Conservation (phyloP, 2,797 vertebrate species). For the Halcyon badia region DNA sequence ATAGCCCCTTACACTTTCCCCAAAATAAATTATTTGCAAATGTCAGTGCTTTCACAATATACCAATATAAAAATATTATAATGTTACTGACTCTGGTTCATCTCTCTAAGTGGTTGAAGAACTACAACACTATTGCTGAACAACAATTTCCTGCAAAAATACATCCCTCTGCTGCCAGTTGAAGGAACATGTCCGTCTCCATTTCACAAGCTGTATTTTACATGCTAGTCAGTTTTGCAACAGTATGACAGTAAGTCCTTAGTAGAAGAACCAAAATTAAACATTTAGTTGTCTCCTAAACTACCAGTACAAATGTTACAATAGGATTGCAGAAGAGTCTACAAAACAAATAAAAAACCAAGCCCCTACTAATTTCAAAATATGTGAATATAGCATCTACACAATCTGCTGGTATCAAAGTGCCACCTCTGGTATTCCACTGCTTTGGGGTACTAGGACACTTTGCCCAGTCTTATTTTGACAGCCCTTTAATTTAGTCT, state of each 20-base stretch:
- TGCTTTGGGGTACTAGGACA: neutral
- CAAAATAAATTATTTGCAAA: neutral
- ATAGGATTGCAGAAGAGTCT: neutral
- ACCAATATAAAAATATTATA: neutral
- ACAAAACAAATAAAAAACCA: neutral
- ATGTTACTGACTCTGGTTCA: neutral
- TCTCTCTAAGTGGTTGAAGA: neutral
- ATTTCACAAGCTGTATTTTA: neutral
- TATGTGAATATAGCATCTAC: neutral
- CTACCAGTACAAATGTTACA: neutral
- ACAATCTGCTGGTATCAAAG: neutral
- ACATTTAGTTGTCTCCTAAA: neutral
- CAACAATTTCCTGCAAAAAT: neutral
- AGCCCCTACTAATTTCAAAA: neutral
- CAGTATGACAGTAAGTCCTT: neutral
- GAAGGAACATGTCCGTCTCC: neutral
- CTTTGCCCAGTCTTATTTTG: neutral
- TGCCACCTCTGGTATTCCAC: neutral
- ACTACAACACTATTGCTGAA: neutral
- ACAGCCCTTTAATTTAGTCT: neutral
- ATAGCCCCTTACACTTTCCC: neutral
- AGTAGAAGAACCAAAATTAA: neutral
- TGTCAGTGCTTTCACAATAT: neutral
- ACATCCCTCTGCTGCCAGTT: neutral
- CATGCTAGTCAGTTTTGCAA: neutral